A percentile compares a stretch with the other conserved stretches of the same genome.
These are phyloP conservation scores for Stigmatopora nigra DNA, from an alignment of 2,113 vertebrate species.

Conservation along the genomic window DNA sequence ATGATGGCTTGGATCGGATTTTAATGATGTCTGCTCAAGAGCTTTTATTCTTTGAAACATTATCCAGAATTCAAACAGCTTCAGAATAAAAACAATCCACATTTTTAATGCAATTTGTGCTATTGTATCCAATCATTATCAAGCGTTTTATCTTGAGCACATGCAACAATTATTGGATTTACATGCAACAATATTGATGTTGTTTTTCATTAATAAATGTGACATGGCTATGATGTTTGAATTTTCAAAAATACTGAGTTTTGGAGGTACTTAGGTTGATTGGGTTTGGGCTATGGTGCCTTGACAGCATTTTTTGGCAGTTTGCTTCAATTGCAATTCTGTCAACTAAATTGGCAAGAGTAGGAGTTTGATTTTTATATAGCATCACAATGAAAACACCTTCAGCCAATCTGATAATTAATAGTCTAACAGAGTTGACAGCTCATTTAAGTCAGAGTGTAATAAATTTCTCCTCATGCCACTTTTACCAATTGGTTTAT, in stretches of 20 bases:
- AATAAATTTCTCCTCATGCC: conserved; percentile 25
- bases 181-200: too few species aligned
- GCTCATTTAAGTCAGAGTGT: conserved; percentile 44
- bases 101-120: too few species aligned
- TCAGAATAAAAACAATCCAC: too few species aligned
- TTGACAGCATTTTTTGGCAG: neutral
- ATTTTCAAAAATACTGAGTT: too few species aligned
- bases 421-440: conserved; percentile 21
- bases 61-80: too few species aligned
- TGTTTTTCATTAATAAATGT: neutral
- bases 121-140: too few species aligned
- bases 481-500: conserved; percentile 17
- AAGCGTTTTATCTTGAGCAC: too few species aligned
- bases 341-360: conserved; percentile 5
- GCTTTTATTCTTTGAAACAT: too few species aligned
- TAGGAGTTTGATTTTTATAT: neutral
- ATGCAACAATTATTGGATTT: too few species aligned
- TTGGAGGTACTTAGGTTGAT: neutral
- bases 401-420: conserved; percentile 16
- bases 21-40: neutral
- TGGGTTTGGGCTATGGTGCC: too few species aligned
- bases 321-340: neutral
- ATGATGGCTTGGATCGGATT: neutral
- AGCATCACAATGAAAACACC: conserved; percentile 12
- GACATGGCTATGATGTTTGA: neutral